These are phyloP conservation scores for zebrafish (Danio rerio) DNA, from an alignment of 2,113 vertebrate species.

Conservation along the genomic window GRCz12tu NC_133188.1:13389501-13390000, in stretches of 20 bases:
- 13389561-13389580: conserved; percentile 56
- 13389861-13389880: neutral
- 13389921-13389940: conserved; percentile 54
- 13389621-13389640: conserved; percentile 69
- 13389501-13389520: conserved; percentile 30
- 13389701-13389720: conserved; percentile 51
- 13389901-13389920: conserved; percentile 30
- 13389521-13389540: conserved; percentile 67
- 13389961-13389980: neutral
- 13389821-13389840: conserved; percentile 26
- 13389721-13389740: conserved; percentile 10
- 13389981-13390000: neutral
- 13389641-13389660: conserved; percentile 78
- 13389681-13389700: conserved; percentile 44
- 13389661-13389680: conserved; percentile 70
- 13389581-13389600: conserved; percentile 76
- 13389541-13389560: conserved; percentile 72
- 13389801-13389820: conserved; percentile 46
- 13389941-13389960: conserved; percentile 4
- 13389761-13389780: conserved; percentile 16
- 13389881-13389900: neutral
- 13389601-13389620: conserved; percentile 70
- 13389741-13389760: conserved; percentile 30
- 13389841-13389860: conserved; percentile 7
- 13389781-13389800: conserved; percentile 36